Base-by-base conservation (phyloP, 2,113 vertebrate genomes). In the Connochaetes taurinus region DNA sequence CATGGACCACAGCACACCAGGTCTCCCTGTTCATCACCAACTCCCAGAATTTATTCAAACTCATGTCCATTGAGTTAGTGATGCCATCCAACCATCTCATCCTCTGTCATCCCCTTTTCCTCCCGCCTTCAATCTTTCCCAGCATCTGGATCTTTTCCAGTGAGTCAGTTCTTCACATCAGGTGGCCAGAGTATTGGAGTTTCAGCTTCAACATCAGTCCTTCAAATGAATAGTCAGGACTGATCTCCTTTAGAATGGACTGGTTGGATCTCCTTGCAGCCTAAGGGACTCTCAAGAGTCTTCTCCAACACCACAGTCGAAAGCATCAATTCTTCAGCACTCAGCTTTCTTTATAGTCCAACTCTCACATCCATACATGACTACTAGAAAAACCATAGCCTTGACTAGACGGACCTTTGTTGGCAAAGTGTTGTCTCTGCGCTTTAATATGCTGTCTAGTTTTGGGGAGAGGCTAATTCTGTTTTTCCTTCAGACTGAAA, bases 1-100 rank as follows among this genome's bases (percentile, higher is more conserved):
- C n/a, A 71, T 11, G 17, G n/a, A 36, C 64, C 2, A 0, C 2
- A 71, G 64, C 64, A 71, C 1, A 0, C 64, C n/a, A 71, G n/a
- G n/a, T 4, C 17, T 36, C n/a, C 17, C 64, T 71, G n/a, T 36
- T 9, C 9, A 11, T 36, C 19, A 71, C n/a, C 17, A 71, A 11
- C 17, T 71, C n/a, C n/a, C 0, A 0, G 17, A 36, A 2, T 23
- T 21, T 36, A 23, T 8, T 21, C 17, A 71, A 0, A 36, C 17
- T 0, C 64, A 71, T 12, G 17, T 36, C 9, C 64, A 12, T 12
- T 12, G n/a, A 71, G n/a, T 71, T 0, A 1, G 19, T 71, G n/a
- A 71, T 12, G 17, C 64, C 64, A 36, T 36, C n/a, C 64, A 71
- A 5, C 64, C n/a, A 6, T 71, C 64, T 71, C 9, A 36, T 36